Base-by-base conservation (phyloP, 1,140 invertebrate species). In the Agraylea sexmaculata region DNA sequence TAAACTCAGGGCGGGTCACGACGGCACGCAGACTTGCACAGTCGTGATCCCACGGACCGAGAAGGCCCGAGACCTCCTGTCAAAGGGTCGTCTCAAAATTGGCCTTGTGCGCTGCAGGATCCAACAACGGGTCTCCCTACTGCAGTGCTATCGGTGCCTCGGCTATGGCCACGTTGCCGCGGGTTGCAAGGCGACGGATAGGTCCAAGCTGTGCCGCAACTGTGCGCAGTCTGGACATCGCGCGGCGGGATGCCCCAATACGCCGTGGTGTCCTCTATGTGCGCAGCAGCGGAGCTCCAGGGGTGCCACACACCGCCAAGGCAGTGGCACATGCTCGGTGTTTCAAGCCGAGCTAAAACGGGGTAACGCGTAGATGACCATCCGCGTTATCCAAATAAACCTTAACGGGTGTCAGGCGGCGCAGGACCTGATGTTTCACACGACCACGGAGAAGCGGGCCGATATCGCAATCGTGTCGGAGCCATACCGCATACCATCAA, bases 391-490 rank as follows among this genome's bases (percentile, higher is more conserved):
- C 10, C 42, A 40, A 20, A 19, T 33, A 11, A 44, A 40, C 25
- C 42, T 39, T 18, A 20, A 21, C 19, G 20, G 30, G 22, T 22
- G 37, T 25, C 30, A 30, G 16, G 37, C 18, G 20, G 38, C 43
- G 2, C 32, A 35, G 21, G 43, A 40, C 19, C 33, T 45, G 6
- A 17, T 45, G 23, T 21, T 40, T 18, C 43, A 40, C 17, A 19
- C 22, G 22, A 31, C 31, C 11, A 21, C 7, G 13, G 43, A 45
- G 18, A 36, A 34, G 19, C 15, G 34, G 16, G 33, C 23, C 10
- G 32, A 29, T 13, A 20, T 44, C 25, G 21, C 34, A 2, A 2
- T 44, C 17, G 25, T 44, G 4, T 32, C 28, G 15, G 42, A 44
- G 42, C 42, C 21, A 5, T 35, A 44, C 37, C 19, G 21, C 11